phyloP scores from a whole-genome alignment of 2,888 invertebrate genomes.

The Dascillus cervinus region DNA sequence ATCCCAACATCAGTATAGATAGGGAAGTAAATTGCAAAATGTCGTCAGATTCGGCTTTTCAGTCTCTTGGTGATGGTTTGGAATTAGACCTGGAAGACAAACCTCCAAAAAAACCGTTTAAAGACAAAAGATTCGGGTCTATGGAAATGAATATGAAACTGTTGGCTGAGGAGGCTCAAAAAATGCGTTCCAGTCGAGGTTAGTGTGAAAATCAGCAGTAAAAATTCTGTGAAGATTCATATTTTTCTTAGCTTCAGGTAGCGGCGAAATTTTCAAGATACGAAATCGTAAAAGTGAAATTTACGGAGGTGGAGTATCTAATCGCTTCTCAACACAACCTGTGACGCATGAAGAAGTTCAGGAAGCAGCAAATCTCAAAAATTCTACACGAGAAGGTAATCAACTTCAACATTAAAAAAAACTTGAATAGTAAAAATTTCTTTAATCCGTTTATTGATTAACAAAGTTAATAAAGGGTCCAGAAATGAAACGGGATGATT shows the following conservation, averaged over 20 bases:
- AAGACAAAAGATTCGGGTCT: conserved; percentile 21
- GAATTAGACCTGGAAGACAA: conserved; percentile 38
- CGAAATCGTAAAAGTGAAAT: conserved; percentile 15
- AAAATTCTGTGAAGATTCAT: conserved; percentile 8
- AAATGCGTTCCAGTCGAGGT: conserved; percentile 43
- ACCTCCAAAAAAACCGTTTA: conserved; percentile 27
- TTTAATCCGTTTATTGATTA: too few relatives aligned
- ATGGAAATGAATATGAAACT: conserved; percentile 51
- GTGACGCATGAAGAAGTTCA: conserved; percentile 60
- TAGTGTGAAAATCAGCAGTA: too few relatives aligned
- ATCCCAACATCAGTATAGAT: conserved; percentile 48
- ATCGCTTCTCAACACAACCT: conserved; percentile 63
- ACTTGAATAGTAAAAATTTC: too few relatives aligned
- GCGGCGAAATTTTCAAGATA: conserved; percentile 27
- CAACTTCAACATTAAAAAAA: too few relatives aligned
- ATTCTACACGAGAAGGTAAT: too few relatives aligned
- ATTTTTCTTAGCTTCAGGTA: conserved; percentile 19
- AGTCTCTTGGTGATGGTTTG: conserved; percentile 41
- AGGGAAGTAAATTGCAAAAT: conserved; percentile 45
- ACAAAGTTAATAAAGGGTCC: too few relatives aligned
- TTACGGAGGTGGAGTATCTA: conserved; percentile 12
- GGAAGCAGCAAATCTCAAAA: too few relatives aligned
- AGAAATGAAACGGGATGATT: too few relatives aligned
- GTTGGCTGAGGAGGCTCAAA: conserved; percentile 41
- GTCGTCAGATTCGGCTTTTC: conserved; percentile 50